These are phyloP conservation scores for Metridium senile DNA, from an alignment of 92 coral and sea anemone species.

Conservation along the genomic window DNA sequence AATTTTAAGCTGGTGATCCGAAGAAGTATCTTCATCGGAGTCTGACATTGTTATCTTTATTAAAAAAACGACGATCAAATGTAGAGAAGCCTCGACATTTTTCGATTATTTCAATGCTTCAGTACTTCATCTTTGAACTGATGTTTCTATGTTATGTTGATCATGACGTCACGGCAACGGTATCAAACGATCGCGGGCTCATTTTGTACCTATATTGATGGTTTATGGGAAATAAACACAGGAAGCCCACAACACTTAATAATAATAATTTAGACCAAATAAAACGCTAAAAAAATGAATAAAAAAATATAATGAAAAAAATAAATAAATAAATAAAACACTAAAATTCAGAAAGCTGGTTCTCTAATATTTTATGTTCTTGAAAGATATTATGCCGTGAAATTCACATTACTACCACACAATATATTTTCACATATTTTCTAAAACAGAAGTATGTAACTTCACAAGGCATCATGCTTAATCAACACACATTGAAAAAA, in stretches of 20 bases:
- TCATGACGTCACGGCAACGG: slow-evolving; percentile 92
- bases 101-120: not conserved
- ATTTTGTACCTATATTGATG: not conserved
- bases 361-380: too few relatives aligned
- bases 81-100: slow-evolving; percentile 26
- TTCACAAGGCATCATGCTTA: too few relatives aligned
- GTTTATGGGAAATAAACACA: slow-evolving; percentile 17
- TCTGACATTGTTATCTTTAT: slow-evolving; percentile 64
- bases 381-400: too few relatives aligned
- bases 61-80: slow-evolving; percentile 1
- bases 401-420: too few relatives aligned
- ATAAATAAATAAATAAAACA: not conserved
- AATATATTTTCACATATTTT: too few relatives aligned
- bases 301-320: not conserved
- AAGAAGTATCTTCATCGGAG: slow-evolving; percentile 90
- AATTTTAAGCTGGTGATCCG: slow-evolving; percentile 94
- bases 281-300: not conserved
- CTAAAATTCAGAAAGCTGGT: not conserved
- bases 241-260: slow-evolving; percentile 1
- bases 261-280: not conserved
- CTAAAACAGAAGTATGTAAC: too few relatives aligned
- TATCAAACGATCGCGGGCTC: slow-evolving; percentile 66
- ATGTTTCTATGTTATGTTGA: slow-evolving; percentile 49
- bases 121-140: not conserved
- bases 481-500: too few relatives aligned